phyloP scores from a whole-genome alignment of 2,888 invertebrate genomes.

The Calliscelio sp. region DNA sequence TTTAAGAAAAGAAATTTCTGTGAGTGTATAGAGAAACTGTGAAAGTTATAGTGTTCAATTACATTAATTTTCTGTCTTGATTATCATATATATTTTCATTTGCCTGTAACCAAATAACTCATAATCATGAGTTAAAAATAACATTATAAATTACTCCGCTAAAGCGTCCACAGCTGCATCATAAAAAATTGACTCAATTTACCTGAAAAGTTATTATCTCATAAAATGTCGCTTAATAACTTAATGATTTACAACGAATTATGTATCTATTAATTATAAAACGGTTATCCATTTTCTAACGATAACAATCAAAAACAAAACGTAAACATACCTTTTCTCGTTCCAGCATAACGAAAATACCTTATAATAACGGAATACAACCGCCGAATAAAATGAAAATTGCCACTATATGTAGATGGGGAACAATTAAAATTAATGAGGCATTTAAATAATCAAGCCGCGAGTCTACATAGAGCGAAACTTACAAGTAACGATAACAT shows the following conservation, averaged over 20 bases:
- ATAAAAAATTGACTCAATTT: neutral
- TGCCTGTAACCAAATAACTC: slow-evolving; percentile 21
- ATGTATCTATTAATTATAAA: neutral
- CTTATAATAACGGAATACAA: neutral
- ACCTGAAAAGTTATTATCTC: neutral
- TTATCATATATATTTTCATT: slow-evolving; percentile 17
- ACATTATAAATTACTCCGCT: neutral
- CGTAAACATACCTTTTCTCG: neutral
- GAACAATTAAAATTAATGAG: slow-evolving; percentile 11
- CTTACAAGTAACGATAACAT: neutral
- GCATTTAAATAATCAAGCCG: slow-evolving; percentile 21
- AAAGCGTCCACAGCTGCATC: neutral
- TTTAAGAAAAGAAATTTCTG: too few species aligned
- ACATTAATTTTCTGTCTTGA: neutral
- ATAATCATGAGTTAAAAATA: slow-evolving; percentile 23
- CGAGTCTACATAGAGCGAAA: neutral
- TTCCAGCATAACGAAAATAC: slow-evolving; percentile 7
- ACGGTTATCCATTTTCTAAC: neutral
- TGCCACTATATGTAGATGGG: slow-evolving; percentile 3
- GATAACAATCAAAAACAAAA: neutral
- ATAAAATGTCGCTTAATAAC: neutral
- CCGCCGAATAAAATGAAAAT: neutral
- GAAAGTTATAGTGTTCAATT: slow-evolving; percentile 8
- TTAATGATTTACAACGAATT: neutral
- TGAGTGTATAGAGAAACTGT: neutral